A percentile compares a stretch with the other conserved stretches of the same genome.
Conservation (phyloP, 2,113 vertebrate species). For the Eptesicus fuscus region DNA sequence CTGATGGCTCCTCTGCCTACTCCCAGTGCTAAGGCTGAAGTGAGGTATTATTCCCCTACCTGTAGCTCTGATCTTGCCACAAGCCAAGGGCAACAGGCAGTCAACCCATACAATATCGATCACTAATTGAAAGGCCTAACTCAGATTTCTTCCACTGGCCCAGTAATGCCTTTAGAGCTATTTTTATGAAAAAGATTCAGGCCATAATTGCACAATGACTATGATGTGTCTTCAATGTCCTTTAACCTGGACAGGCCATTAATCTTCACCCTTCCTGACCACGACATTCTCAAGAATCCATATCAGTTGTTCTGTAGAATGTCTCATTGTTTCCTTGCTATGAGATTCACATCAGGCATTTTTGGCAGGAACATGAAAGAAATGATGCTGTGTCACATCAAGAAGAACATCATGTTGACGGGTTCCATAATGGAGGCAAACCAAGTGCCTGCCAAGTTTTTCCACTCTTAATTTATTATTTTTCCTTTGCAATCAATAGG, state of each 20-base stretch:
- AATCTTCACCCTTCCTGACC: not conserved
- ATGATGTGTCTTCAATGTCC: not conserved
- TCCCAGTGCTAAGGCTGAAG: not conserved
- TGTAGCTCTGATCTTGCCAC: not conserved
- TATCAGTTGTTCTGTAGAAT: too few species aligned
- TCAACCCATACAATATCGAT: not conserved
- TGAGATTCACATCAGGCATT: rapidly evolving
- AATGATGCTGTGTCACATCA: not conserved
- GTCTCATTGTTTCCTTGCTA: too few species aligned
- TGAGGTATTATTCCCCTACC: not conserved
- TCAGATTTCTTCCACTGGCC: not conserved
- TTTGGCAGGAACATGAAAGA: not conserved
- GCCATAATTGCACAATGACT: not conserved
- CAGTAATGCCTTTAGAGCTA: not conserved
- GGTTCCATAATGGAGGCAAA: not conserved
- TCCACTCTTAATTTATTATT: not conserved
- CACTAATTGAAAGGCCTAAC: not conserved
- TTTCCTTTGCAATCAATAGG: not conserved
- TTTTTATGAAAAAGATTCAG: not conserved
- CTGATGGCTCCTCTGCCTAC: not conserved
- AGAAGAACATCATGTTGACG: not conserved
- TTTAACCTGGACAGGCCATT: too few species aligned
- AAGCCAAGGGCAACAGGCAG: not conserved
- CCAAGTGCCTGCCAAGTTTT: not conserved
- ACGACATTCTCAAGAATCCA: not conserved